Evolutionary conservation across 2,113 vertebrate genomes (phyloP).

Genomic region (Rhegmatorhina hoffmannsi): DNA sequence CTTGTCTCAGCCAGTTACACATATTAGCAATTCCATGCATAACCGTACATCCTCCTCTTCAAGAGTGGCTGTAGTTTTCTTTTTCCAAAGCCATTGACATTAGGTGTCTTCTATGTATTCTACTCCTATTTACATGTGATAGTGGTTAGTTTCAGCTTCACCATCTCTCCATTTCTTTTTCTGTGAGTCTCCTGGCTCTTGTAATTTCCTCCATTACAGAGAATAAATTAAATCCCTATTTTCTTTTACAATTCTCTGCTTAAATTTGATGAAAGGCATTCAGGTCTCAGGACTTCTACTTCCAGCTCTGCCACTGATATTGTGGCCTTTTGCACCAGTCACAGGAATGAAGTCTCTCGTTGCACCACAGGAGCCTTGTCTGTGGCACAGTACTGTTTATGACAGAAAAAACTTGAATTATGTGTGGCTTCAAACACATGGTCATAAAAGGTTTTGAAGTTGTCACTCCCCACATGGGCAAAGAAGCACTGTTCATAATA

Average conservation of each 20-base stretch:
- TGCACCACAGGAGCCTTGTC: background rate
- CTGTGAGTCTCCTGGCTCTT: background rate
- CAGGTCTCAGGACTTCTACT: background rate
- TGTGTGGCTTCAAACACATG: background rate
- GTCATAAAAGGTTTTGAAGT: background rate
- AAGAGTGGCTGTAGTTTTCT: slow-evolving; percentile 43
- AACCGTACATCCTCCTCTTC: slow-evolving; percentile 30
- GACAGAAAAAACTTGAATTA: background rate
- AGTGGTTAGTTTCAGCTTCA: background rate
- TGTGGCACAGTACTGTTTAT: background rate
- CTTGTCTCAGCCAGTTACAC: slow-evolving; percentile 47
- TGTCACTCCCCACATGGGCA: background rate
- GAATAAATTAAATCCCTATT: background rate
- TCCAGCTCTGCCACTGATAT: background rate
- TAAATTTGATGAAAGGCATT: background rate
- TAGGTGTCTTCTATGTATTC: slow-evolving; percentile 49
- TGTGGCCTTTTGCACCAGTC: background rate
- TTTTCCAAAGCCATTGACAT: slow-evolving; percentile 57
- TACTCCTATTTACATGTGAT: background rate
- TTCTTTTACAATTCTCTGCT: background rate
- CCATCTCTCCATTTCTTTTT: slow-evolving; percentile 13
- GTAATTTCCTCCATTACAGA: background rate
- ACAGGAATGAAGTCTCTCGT: background rate
- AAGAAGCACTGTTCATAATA: background rate
- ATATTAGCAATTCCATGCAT: slow-evolving; percentile 60